Evolutionary conservation across 2,797 vertebrate genomes (phyloP).

Genomic region (Chanos chanos): DNA sequence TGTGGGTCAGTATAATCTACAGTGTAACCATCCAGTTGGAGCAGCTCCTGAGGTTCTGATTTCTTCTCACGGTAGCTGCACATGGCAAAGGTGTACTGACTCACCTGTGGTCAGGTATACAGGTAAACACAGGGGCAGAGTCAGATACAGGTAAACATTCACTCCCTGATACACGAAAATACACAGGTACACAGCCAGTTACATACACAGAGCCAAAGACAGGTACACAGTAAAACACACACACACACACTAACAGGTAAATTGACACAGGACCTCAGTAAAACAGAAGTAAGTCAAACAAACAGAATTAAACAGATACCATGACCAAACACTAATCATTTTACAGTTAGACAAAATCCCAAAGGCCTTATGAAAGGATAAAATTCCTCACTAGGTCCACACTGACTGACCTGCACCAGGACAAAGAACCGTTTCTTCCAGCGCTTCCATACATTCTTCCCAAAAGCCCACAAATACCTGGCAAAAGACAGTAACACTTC

Average conservation of each 20-base stretch:
- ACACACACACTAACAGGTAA: neutral
- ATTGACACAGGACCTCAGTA: too few species aligned
- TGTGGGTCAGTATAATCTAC: slow-evolving; percentile 99
- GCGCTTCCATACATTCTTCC: slow-evolving; percentile 99
- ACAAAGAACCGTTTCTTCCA: slow-evolving; percentile 99
- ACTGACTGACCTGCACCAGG: slow-evolving; percentile 85
- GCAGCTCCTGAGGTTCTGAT: slow-evolving; percentile 95
- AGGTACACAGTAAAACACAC: neutral
- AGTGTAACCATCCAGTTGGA: slow-evolving; percentile 96
- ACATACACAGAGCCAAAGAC: neutral
- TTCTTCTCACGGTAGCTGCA: slow-evolving; percentile 99
- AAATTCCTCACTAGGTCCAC: neutral
- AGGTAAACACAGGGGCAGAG: too few species aligned
- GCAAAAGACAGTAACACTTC: slow-evolving; percentile 34
- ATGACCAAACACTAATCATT: too few species aligned
- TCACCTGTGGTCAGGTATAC: slow-evolving; percentile 93
- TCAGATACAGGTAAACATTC: too few species aligned
- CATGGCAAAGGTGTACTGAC: slow-evolving; percentile 99
- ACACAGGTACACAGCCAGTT: neutral
- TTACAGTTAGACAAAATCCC: too few species aligned
- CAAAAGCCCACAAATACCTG: slow-evolving; percentile 98
- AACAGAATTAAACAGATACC: too few species aligned
- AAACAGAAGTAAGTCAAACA: too few species aligned
- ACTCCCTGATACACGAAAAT: slow-evolving; percentile 43
- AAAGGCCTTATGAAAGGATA: neutral